Evolutionary conservation across 1,140 invertebrate genomes (phyloP), one percentile per base, ranked within the genome.

Genomic region (Rhagoletis zephyria): DNA sequence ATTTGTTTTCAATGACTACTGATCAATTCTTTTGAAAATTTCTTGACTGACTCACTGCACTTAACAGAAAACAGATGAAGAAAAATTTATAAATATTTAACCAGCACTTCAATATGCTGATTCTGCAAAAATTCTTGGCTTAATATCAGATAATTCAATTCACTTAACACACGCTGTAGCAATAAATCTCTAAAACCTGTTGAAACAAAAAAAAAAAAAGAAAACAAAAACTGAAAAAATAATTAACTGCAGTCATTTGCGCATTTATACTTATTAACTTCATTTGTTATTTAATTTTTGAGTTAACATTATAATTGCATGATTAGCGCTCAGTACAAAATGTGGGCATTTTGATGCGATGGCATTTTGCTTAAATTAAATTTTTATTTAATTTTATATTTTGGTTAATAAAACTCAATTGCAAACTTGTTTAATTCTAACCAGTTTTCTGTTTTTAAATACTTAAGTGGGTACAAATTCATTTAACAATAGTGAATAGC

Each of bases 131-230:
- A 56, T 56, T 81, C 19, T 42, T 74, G 70, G 48, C 74, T 56
- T 81, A 81, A 81, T 81, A 56, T 81, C 48, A 19, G 48, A 56
- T 81, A 81, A 81, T 56, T 56, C 59, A 81, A 81, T 56, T 30
- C 74, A 81, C 45, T 81, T 56, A 56, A 81, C 40, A 74, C 67
- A 74, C 42, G 67, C 16, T 81, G 48, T 14, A 42, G n/a, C 2
- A 9, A 56, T 19, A 81, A 56, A 81, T 81, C 56, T 30, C 16
- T 9, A 51, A 81, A 81, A 81, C 74, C n/a, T n/a, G 74, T 81
- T 81, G 45, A 81, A 30, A 81, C 19, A 19, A n/a, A 81, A 19
- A 59, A 81, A 19, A 51, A 30, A 51, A 48, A 81, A 16, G 10
- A 30, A 56, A 2, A 81, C 4, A 77, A n/a, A 51, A 67, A 19